Evolutionary conservation across 1,140 invertebrate genomes (phyloP).

Genomic region (Pogonomyrmex barbatus): DNA sequence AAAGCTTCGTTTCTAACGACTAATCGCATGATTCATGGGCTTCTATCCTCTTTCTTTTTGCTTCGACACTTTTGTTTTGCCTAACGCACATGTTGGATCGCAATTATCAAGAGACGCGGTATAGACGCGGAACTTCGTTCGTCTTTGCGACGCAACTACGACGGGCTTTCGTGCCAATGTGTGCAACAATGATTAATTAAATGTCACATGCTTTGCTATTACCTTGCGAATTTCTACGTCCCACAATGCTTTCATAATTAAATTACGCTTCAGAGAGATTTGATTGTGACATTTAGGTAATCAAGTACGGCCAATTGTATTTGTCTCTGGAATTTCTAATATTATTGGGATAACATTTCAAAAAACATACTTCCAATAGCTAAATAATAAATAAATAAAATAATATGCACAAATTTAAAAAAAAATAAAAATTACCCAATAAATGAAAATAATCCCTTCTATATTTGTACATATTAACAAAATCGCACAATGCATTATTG

Average conservation of each 20-base stretch:
- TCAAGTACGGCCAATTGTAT: constrained; percentile 6
- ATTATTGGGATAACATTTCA: neutral
- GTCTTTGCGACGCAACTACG: neutral
- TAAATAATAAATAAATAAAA: neutral
- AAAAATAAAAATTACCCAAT: neutral
- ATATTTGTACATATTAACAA: neutral
- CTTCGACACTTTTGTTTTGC: neutral
- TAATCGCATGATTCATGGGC: neutral
- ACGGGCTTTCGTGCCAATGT: neutral
- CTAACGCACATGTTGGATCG: too few species aligned
- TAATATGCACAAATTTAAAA: neutral
- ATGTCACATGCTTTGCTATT: constrained; percentile 21
- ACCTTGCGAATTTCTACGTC: constrained; percentile 29
- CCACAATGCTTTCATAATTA: constrained; percentile 27
- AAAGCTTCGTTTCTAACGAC: constrained; percentile 19
- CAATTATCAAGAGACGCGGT: constrained; percentile 7
- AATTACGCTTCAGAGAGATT: constrained; percentile 40
- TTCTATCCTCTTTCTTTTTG: neutral
- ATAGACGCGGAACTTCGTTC: constrained; percentile 21
- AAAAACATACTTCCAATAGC: constrained; percentile 3
- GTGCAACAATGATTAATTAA: constrained; percentile 49
- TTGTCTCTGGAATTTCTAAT: constrained; percentile 13
- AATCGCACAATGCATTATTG: neutral
- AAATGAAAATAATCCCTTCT: neutral
- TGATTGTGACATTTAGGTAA: constrained; percentile 20